Percentiles rank a stretch among this genome's conserved stretches.
Conservation (phyloP, 2,113 vertebrate genomes). For the Alces alces region DNA sequence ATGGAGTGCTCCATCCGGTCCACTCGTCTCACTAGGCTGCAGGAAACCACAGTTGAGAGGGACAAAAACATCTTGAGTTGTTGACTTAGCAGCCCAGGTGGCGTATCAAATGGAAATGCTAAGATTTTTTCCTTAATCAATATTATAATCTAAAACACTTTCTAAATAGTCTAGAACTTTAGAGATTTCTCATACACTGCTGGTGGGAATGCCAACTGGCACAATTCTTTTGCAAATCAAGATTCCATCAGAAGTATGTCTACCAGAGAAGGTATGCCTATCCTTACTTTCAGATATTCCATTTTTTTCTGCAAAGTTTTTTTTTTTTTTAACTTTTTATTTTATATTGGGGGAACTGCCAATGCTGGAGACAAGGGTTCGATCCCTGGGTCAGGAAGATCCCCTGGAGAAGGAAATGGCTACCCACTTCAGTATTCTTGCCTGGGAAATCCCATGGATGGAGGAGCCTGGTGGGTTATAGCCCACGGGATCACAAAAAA, state of each 20-base stretch:
- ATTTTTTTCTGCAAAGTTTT: neutral
- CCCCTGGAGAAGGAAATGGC: neutral
- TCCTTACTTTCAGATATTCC: neutral
- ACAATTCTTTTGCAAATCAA: neutral
- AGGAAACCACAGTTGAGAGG: neutral
- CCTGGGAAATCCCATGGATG: neutral
- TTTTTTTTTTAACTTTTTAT: neutral
- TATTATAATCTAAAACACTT: neutral
- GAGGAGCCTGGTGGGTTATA: neutral
- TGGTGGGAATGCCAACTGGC: neutral
- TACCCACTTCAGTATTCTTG: neutral
- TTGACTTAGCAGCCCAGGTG: accelerated
- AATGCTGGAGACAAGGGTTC: neutral
- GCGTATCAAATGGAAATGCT: neutral
- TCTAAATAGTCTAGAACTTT: neutral
- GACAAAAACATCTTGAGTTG: neutral
- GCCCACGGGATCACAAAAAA: neutral
- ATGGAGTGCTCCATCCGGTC: constrained; percentile 99
- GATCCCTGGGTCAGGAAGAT: neutral
- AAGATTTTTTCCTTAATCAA: neutral
- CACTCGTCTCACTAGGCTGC: constrained; percentile 93
- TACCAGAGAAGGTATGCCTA: neutral
- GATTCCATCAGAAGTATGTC: neutral
- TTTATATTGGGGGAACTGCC: neutral
- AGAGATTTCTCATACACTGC: neutral